These are phyloP conservation scores for Xestia ashworthii DNA, from an alignment of 2,888 invertebrate species.

Conservation along the genomic window DNA sequence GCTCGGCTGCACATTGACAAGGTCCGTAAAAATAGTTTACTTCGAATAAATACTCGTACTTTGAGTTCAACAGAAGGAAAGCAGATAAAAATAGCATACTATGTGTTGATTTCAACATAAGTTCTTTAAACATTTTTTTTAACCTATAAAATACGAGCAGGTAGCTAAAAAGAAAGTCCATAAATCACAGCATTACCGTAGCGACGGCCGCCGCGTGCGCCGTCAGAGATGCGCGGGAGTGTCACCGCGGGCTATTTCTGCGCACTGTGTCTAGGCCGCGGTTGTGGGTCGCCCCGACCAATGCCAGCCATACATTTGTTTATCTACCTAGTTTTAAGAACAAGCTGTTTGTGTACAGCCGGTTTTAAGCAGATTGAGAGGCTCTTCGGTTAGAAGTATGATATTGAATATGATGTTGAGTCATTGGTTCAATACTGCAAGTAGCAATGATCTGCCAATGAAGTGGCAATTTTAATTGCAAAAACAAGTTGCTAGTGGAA, in stretches of 20 bases:
- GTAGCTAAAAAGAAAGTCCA: constrained; percentile 64
- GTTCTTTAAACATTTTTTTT: not conserved
- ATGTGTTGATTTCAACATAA: not conserved
- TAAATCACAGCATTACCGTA: constrained; percentile 57
- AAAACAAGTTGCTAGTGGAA: not conserved
- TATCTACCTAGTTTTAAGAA: constrained; percentile 59
- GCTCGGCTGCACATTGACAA: not conserved
- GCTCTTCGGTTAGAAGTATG: constrained; percentile 21
- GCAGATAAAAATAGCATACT: not conserved
- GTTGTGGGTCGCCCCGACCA: constrained; percentile 72
- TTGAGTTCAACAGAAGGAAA: not conserved
- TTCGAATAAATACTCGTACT: not conserved
- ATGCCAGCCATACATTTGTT: constrained; percentile 71
- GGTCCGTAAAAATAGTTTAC: not conserved
- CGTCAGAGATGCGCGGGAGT: constrained; percentile 62
- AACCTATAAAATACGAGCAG: constrained; percentile 7
- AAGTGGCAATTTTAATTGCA: not conserved
- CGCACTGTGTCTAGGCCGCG: constrained; percentile 76
- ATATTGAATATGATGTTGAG: constrained; percentile 1
- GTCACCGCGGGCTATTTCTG: constrained; percentile 73
- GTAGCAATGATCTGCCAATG: not conserved
- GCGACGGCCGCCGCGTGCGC: constrained; percentile 31
- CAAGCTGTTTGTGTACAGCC: constrained; percentile 31
- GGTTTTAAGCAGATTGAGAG: constrained; percentile 29
- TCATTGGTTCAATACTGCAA: not conserved